A percentile compares a stretch with the other conserved stretches of the same genome.
phyloP scores from a whole-genome alignment of 2,797 vertebrate genomes.

The Sebastes trivittatus region DNA sequence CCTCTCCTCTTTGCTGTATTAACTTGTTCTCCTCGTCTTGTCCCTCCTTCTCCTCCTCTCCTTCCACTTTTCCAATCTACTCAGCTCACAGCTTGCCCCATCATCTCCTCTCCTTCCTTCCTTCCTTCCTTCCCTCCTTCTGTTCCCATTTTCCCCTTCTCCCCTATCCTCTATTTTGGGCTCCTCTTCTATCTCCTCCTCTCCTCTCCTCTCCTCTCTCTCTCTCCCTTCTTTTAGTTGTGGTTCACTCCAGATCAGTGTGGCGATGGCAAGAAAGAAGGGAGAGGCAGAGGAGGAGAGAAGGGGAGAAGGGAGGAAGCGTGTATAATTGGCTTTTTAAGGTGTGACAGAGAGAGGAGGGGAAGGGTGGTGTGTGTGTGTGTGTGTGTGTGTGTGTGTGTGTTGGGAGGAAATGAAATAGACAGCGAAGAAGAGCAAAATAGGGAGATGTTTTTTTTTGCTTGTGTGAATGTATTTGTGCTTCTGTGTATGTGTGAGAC shows the following conservation, averaged over 20 bases:
- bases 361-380: conserved; percentile 45
- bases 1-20: conserved; percentile 21
- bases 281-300: conserved; percentile 54
- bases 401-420: conserved; percentile 57
- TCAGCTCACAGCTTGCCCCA: conserved; percentile 20
- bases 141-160: conserved; percentile 39
- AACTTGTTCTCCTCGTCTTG: conserved; percentile 18
- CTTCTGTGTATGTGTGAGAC: conserved; percentile 42
- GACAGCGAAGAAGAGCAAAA: conserved; percentile 67
- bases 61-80: conserved; percentile 19
- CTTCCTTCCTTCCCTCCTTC: conserved; percentile 20
- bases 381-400: conserved; percentile 21
- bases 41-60: conserved; percentile 31
- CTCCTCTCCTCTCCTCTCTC: conserved; percentile 16
- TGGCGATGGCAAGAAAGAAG: conserved; percentile 58
- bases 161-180: conserved; percentile 53
- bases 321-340: conserved; percentile 86
- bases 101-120: conserved; percentile 26
- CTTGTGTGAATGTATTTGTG: conserved; percentile 53
- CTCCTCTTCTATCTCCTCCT: conserved; percentile 7
- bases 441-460: conserved; percentile 55
- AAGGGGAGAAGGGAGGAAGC: conserved; percentile 68
- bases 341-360: conserved; percentile 79
- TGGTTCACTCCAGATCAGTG: conserved; percentile 65
- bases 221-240: conserved; percentile 39